Conservation (phyloP, 1,140 invertebrate species). For the Polyergus mexicanus region DNA sequence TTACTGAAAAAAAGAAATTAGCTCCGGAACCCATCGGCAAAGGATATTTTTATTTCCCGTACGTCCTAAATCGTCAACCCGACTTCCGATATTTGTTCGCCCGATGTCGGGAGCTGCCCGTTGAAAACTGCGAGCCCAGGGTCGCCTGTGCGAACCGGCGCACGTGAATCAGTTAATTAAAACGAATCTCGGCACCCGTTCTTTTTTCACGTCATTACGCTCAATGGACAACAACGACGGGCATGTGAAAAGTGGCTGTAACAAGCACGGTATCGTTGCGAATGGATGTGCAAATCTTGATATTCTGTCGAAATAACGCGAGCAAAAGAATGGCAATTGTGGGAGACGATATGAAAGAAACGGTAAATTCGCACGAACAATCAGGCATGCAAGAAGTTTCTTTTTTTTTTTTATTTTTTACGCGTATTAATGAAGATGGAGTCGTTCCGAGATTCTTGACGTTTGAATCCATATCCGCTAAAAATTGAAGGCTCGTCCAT, state of each 20-base stretch:
- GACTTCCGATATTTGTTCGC: conserved; percentile 29
- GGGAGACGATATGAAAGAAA: conserved; percentile 13
- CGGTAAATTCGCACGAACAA: neutral
- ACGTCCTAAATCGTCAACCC: neutral
- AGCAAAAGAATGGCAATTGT: neutral
- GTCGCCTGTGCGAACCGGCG: neutral
- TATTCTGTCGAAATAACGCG: conserved; percentile 46
- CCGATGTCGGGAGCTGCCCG: neutral
- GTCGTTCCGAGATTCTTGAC: conserved; percentile 3
- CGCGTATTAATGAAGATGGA: conserved; percentile 39
- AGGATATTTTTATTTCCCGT: conserved; percentile 19
- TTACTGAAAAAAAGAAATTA: neutral
- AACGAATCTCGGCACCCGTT: conserved; percentile 55
- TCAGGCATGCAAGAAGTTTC: neutral
- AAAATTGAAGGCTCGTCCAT: conserved; percentile 21
- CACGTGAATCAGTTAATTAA: conserved; percentile 58
- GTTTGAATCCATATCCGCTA: neutral
- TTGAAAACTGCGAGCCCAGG: conserved; percentile 9
- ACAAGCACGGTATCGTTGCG: conserved; percentile 17
- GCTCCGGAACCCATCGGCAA: neutral
- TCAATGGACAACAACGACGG: conserved; percentile 45
- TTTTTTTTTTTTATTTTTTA: neutral
- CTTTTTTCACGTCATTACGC: conserved; percentile 59
- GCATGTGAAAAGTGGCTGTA: conserved; percentile 58
- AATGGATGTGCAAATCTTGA: conserved; percentile 59